Evolutionary conservation across 1,140 invertebrate genomes (phyloP).

Genomic region (Caligus rogercresseyi): DNA sequence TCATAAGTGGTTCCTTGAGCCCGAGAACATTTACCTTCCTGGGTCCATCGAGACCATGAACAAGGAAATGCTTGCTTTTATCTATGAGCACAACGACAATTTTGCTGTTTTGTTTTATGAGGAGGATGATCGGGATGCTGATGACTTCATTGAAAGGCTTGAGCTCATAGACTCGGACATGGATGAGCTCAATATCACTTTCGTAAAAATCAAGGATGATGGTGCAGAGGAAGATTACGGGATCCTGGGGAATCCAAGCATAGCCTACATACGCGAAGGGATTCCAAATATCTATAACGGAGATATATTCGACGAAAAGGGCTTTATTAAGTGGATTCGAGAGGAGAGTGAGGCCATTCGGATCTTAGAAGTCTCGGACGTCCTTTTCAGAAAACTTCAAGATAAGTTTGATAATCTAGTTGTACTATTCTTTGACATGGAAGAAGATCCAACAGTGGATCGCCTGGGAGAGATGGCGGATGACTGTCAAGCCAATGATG

Average conservation of each 20-base stretch:
- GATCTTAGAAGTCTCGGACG: constrained; percentile 12
- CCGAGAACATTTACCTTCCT: constrained; percentile 71
- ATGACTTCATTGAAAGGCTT: constrained; percentile 66
- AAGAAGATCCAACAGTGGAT: constrained; percentile 11
- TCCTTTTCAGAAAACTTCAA: constrained; percentile 4
- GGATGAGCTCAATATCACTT: constrained; percentile 78
- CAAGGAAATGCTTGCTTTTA: constrained; percentile 67
- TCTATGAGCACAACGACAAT: constrained; percentile 67
- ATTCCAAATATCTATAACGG: constrained; percentile 55
- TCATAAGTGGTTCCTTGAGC: constrained; percentile 72
- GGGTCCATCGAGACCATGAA: constrained; percentile 88
- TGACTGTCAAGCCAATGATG: constrained; percentile 16
- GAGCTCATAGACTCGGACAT: constrained; percentile 85
- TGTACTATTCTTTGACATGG: constrained; percentile 14
- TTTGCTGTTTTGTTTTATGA: constrained; percentile 76
- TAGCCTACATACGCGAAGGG: constrained; percentile 75
- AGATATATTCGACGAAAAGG: background rate
- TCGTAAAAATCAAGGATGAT: constrained; percentile 79
- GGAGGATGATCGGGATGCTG: constrained; percentile 66
- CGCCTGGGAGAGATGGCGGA: constrained; percentile 2
- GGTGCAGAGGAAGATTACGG: constrained; percentile 69
- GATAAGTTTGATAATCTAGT: constrained; percentile 16
- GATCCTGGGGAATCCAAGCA: constrained; percentile 60
- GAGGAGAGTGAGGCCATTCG: background rate
- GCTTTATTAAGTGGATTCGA: constrained; percentile 1